These are phyloP conservation scores for Heliconius charithonia DNA, from an alignment of 2,888 invertebrate species.

Conservation along the genomic window DNA sequence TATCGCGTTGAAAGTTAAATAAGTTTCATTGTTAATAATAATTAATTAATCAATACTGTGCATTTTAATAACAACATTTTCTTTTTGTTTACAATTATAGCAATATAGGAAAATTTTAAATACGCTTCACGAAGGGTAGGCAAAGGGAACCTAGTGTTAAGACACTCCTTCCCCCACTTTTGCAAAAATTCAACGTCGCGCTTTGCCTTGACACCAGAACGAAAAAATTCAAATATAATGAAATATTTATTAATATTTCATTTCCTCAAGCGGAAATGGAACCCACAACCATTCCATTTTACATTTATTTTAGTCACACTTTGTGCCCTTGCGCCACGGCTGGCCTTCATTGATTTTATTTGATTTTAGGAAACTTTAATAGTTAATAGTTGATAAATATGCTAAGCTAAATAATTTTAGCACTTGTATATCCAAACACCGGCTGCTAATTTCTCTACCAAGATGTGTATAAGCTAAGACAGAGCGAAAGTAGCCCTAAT, in stretches of 20 bases:
- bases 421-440: not conserved
- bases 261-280: too few species aligned
- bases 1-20: not conserved
- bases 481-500: conserved; percentile 63
- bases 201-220: too few species aligned
- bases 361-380: not conserved
- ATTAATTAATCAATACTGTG: not conserved
- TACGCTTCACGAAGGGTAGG: too few species aligned
- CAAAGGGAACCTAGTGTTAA: too few species aligned
- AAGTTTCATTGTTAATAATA: not conserved
- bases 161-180: too few species aligned
- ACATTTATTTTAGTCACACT: too few species aligned
- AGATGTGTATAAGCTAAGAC: conserved; percentile 26
- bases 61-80: not conserved
- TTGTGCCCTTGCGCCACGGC: too few species aligned
- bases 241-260: too few species aligned
- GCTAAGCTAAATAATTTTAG: not conserved
- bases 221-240: too few species aligned
- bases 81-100: not conserved
- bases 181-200: too few species aligned
- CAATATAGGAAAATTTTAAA: not conserved
- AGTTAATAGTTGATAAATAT: not conserved
- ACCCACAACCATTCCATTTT: too few species aligned
- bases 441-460: not conserved
- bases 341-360: too few species aligned